Percentiles rank a stretch among this genome's conserved stretches.
Conservation (phyloP, 2,113 vertebrate species). For the Oreochromis aureus region DNA sequence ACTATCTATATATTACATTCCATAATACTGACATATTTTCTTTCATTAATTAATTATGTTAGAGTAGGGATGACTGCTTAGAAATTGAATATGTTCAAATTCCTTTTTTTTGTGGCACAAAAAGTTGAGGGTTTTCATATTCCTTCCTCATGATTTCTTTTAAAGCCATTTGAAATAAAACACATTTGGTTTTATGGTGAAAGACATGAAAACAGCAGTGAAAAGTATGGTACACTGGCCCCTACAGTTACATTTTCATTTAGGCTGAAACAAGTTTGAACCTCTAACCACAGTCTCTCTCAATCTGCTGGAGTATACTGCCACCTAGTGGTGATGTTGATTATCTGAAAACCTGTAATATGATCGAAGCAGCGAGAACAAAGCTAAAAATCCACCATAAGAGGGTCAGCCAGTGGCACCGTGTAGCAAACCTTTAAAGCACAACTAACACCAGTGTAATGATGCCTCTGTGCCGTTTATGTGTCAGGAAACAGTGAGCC, state of each 20-base stretch:
- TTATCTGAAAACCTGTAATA: neutral
- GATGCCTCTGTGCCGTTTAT: neutral
- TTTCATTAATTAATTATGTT: neutral
- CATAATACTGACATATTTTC: neutral
- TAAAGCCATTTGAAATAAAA: neutral
- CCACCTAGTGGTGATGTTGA: conserved; percentile 50
- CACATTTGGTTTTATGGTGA: neutral
- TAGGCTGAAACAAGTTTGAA: neutral
- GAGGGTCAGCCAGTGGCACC: neutral
- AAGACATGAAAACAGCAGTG: neutral
- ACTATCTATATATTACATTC: neutral
- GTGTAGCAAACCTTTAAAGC: neutral
- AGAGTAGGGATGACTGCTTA: neutral
- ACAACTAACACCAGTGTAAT: neutral
- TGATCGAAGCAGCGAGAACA: neutral
- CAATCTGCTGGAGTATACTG: conserved; percentile 28
- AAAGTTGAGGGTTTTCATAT: neutral
- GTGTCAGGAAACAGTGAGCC: neutral
- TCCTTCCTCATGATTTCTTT: neutral
- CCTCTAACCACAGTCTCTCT: neutral
- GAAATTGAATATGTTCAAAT: neutral
- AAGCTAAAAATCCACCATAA: neutral
- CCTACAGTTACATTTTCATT: neutral
- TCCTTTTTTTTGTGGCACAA: neutral
- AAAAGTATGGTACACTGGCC: neutral